Conservation (phyloP, 2,113 vertebrate genomes). For the Dicrurus megarhynchus region DNA sequence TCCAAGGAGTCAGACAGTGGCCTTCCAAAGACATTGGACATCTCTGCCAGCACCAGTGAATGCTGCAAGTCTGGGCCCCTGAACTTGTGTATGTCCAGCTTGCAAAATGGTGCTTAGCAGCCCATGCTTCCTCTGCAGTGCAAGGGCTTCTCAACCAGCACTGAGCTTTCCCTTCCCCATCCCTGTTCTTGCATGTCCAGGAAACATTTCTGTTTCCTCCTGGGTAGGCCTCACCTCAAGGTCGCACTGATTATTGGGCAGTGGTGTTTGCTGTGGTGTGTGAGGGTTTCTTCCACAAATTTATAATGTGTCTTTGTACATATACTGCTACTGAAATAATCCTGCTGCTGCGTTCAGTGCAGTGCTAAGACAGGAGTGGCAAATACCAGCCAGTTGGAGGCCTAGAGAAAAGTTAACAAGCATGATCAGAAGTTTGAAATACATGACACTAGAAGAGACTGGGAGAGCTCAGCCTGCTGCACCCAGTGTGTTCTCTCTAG, state of each 20-base stretch:
- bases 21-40: neutral
- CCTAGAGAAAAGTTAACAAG: neutral
- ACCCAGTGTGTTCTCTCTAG: neutral
- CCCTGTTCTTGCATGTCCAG: neutral
- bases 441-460: accelerated
- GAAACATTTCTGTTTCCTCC: neutral
- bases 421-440: neutral
- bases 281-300: neutral
- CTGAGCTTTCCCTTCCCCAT: neutral
- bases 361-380: neutral
- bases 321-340: neutral
- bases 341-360: neutral
- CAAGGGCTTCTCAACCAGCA: neutral
- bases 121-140: neutral
- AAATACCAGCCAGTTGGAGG: neutral
- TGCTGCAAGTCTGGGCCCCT: neutral
- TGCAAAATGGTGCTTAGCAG: neutral
- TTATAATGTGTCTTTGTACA: neutral
- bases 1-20: neutral
- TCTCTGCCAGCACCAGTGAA: neutral
- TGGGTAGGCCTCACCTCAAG: neutral
- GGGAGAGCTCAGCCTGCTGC: neutral
- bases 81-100: neutral
- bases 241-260: neutral
- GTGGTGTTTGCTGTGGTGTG: neutral